Percentiles rank a stretch among this genome's conserved stretches.
These are phyloP conservation scores for Caenorhabditis zanzibari DNA, from an alignment of 2,888 invertebrate genomes.

Conservation along the genomic window DNA sequence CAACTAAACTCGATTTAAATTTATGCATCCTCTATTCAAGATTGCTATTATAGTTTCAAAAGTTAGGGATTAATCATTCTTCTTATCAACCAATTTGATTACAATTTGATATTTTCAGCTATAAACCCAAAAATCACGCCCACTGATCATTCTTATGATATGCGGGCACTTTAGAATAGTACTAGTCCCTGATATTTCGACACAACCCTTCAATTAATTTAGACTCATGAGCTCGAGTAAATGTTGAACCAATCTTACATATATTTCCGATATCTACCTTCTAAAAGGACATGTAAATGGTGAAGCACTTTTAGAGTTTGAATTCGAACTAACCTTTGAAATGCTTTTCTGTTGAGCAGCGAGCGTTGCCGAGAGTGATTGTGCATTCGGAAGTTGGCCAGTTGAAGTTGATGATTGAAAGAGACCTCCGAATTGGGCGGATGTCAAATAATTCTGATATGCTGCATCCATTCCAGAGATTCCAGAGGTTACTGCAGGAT, in stretches of 20 bases:
- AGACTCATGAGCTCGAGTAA: background rate
- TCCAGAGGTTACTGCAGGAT: constrained; percentile 44
- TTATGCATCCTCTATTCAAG: no score
- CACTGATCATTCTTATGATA: background rate
- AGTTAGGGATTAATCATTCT: no score
- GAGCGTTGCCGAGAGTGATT: constrained; percentile 19
- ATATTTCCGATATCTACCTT: background rate
- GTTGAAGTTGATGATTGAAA: constrained; percentile 32
- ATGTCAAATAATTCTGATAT: constrained; percentile 45
- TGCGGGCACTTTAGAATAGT: background rate
- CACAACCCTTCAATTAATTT: background rate
- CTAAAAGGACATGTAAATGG: background rate
- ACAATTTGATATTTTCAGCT: no score
- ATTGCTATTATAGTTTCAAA: no score
- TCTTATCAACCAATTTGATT: no score
- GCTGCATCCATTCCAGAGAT: constrained; percentile 32
- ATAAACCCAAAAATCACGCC: background rate
- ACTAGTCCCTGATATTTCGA: constrained; percentile 26
- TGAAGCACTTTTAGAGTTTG: background rate
- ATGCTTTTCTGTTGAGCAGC: constrained; percentile 29
- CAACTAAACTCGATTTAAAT: no score
- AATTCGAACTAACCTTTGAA: constrained; percentile 18
- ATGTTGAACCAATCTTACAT: constrained; percentile 7
- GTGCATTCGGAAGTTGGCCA: constrained; percentile 37
- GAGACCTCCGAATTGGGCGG: constrained; percentile 26